Evolutionary conservation across 2,888 invertebrate genomes (phyloP).

Genomic region (Prenolepis imparis): DNA sequence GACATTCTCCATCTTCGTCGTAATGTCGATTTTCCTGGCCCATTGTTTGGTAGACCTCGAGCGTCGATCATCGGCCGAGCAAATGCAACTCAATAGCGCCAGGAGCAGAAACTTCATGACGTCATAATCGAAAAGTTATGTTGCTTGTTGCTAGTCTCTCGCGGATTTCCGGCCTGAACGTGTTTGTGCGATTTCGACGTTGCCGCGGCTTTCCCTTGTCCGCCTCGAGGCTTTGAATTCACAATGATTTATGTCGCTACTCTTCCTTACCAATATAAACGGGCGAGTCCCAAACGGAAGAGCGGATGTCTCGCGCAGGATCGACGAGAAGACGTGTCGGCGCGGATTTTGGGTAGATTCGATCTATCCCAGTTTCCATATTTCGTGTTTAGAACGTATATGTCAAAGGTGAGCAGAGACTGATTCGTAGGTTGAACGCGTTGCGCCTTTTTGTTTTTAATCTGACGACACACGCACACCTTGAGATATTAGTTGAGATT

Average conservation of each 20-base stretch:
- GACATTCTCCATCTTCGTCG: constrained; percentile 39
- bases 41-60: constrained; percentile 46
- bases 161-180: constrained; percentile 2
- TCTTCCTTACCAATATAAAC: constrained; percentile 27
- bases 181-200: neutral
- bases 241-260: constrained; percentile 48
- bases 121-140: constrained; percentile 73
- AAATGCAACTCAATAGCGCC: constrained; percentile 75
- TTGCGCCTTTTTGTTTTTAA: neutral
- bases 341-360: constrained; percentile 1
- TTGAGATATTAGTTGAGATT: neutral
- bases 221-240: constrained; percentile 44
- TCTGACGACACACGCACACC: neutral
- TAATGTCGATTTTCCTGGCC: constrained; percentile 40
- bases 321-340: constrained; percentile 23
- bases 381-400: constrained; percentile 25
- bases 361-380: constrained; percentile 40
- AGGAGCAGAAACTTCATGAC: constrained; percentile 80
- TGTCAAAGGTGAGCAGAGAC: constrained; percentile 18
- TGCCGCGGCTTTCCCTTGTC: constrained; percentile 7
- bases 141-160: constrained; percentile 22
- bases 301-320: constrained; percentile 38
- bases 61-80: constrained; percentile 71
- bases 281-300: constrained; percentile 6
- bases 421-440: constrained; percentile 20